Percentiles rank a stretch among this genome's conserved stretches.
Conservation (phyloP, 2,797 vertebrate genomes). For the Macropodus opercularis region DNA sequence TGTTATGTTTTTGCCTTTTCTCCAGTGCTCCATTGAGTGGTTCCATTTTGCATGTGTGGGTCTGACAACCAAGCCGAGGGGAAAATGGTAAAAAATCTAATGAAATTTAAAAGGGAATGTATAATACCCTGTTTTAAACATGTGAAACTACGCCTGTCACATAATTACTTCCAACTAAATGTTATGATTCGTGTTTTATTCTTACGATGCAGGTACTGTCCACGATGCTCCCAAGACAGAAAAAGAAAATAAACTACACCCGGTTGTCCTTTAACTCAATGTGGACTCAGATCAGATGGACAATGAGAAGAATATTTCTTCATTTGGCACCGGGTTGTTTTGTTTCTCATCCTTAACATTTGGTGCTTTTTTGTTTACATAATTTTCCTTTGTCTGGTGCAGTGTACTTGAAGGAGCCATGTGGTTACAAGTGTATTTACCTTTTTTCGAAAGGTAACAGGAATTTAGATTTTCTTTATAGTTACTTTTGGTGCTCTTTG, state of each 20-base stretch:
- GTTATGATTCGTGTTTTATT: neutral
- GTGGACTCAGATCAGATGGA: constrained; percentile 44
- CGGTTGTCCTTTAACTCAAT: constrained; percentile 52
- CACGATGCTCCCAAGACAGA: constrained; percentile 83
- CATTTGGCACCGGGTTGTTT: constrained; percentile 65
- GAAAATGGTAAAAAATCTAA: constrained; percentile 90
- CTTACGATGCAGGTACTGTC: constrained; percentile 78
- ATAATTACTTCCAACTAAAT: neutral
- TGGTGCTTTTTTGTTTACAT: constrained; percentile 77
- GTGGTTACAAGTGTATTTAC: constrained; percentile 77
- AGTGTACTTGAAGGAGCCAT: constrained; percentile 66
- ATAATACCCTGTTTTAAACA: neutral
- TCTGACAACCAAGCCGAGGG: constrained; percentile 96
- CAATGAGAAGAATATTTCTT: constrained; percentile 68
- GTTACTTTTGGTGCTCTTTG: constrained; percentile 70
- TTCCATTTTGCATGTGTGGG: constrained; percentile 99
- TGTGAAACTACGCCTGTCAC: neutral
- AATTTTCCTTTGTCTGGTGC: constrained; percentile 71
- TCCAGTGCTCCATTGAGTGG: constrained; percentile 98
- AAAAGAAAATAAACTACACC: constrained; percentile 77
- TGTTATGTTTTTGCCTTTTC: constrained; percentile 17
- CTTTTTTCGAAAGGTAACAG: constrained; percentile 50
- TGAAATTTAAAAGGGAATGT: constrained; percentile 2
- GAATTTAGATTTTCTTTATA: constrained; percentile 30
- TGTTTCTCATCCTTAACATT: constrained; percentile 75